Conservation (phyloP, 2,888 invertebrate genomes). For the Synanthedon formicaeformis region DNA sequence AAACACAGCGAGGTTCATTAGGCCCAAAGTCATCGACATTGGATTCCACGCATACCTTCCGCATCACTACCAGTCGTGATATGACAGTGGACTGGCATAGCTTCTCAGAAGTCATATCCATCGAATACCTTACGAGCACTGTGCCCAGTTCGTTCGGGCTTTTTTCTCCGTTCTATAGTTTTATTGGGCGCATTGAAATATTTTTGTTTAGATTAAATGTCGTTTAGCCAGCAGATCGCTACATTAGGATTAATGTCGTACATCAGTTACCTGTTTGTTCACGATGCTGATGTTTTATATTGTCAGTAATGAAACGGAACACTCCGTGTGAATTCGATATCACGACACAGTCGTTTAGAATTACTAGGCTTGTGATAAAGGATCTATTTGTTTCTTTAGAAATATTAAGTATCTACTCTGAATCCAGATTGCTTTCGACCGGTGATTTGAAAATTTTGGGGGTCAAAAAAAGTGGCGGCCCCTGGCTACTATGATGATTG, state of each 20-base stretch:
- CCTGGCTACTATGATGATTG: no score
- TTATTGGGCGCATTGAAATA: constrained; percentile 66
- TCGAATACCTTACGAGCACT: constrained; percentile 60
- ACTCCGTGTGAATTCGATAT: constrained; percentile 28
- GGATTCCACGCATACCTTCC: constrained; percentile 15
- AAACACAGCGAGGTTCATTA: neutral
- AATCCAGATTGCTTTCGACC: no score
- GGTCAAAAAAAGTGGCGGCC: no score
- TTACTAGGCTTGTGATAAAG: no score
- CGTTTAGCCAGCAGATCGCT: constrained; percentile 55
- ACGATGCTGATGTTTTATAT: constrained; percentile 13
- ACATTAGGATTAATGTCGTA: constrained; percentile 67
- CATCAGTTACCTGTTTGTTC: constrained; percentile 50
- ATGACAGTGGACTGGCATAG: constrained; percentile 59
- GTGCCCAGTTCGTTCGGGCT: constrained; percentile 36
- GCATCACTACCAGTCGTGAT: constrained; percentile 55
- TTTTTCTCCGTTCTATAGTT: constrained; percentile 56
- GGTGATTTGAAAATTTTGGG: no score
- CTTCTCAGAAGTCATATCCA: constrained; percentile 64
- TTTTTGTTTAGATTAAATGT: constrained; percentile 67
- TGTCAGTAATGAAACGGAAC: constrained; percentile 31
- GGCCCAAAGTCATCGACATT: constrained; percentile 20
- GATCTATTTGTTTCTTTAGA: no score
- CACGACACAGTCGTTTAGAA: constrained; percentile 6
- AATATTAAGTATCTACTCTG: no score